These are phyloP conservation scores for Dolichallabes microphthalmus DNA, from an alignment of 2,113 vertebrate species.

Conservation along the genomic window DNA sequence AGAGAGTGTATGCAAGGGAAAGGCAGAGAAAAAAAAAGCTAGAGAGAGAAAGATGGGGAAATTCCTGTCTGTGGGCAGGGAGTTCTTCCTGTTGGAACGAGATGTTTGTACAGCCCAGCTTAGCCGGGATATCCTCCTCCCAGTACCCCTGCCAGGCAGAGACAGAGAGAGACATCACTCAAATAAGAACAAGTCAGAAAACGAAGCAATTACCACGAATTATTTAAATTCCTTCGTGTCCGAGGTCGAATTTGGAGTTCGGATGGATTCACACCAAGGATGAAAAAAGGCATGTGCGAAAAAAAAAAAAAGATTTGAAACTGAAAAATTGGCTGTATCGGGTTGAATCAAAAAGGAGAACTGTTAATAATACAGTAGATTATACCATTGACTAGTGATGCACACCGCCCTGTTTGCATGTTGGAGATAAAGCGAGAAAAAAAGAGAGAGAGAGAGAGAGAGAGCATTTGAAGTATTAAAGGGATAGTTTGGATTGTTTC, in stretches of 20 bases:
- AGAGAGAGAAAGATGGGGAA: constrained; percentile 67
- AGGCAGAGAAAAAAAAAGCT: constrained; percentile 28
- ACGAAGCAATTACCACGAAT: constrained; percentile 7
- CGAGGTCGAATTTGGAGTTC: background rate
- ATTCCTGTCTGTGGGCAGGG: constrained; percentile 76
- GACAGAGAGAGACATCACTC: constrained; percentile 30
- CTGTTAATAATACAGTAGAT: background rate
- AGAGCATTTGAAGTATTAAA: background rate
- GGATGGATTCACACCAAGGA: background rate
- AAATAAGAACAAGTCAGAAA: constrained; percentile 20
- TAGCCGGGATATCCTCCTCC: constrained; percentile 78
- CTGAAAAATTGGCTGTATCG: background rate
- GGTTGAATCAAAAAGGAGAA: background rate
- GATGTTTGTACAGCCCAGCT: constrained; percentile 80
- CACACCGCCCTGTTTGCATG: background rate
- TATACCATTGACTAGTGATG: background rate
- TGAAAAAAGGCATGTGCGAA: background rate
- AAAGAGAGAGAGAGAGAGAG: background rate
- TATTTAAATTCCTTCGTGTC: background rate
- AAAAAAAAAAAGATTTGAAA: background rate
- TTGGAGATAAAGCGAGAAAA: background rate
- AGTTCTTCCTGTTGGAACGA: constrained; percentile 76
- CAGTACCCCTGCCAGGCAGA: constrained; percentile 67
- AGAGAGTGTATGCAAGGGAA: constrained; percentile 32
- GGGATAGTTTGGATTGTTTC: no score